These are phyloP conservation scores for Axea sp. DNA, from an alignment of 2,888 invertebrate genomes.

Conservation along the genomic window DNA sequence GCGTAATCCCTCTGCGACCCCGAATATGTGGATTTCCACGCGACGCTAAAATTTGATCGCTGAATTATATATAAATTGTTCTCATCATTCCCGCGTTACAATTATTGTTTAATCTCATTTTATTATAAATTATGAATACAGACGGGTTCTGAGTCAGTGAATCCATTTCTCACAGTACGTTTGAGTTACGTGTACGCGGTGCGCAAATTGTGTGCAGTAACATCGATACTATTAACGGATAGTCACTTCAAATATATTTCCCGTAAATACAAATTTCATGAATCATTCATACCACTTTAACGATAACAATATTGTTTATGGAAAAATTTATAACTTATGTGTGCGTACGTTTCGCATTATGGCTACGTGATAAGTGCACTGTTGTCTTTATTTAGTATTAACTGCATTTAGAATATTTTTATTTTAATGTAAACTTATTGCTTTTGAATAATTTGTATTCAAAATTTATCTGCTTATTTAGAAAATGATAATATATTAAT, in stretches of 20 bases:
- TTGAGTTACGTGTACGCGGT: conserved; percentile 47
- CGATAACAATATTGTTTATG: conserved; percentile 36
- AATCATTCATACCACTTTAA: conserved; percentile 36
- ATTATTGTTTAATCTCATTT: conserved; percentile 56
- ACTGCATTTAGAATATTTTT: too few species aligned
- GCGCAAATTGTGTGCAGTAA: conserved; percentile 64
- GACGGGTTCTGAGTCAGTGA: conserved; percentile 47
- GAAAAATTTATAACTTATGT: conserved; percentile 17
- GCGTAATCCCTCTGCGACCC: conserved; percentile 14
- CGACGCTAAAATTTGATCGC: conserved; percentile 21
- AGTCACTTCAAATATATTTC: conserved; percentile 42
- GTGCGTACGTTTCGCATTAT: not conserved
- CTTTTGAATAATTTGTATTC: too few species aligned
- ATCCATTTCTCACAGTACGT: conserved; percentile 49
- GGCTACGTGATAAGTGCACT: too few species aligned
- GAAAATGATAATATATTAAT: too few species aligned
- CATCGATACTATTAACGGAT: conserved; percentile 66
- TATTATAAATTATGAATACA: conserved; percentile 38
- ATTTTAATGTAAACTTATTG: too few species aligned
- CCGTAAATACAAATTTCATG: conserved; percentile 47
- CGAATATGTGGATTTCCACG: conserved; percentile 27
- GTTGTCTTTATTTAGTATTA: too few species aligned
- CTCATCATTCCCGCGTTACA: conserved; percentile 49
- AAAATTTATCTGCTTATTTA: too few species aligned
- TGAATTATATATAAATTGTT: conserved; percentile 45